Conservation (phyloP, 1,140 invertebrate genomes). For the Drosophila kohkoa region DNA sequence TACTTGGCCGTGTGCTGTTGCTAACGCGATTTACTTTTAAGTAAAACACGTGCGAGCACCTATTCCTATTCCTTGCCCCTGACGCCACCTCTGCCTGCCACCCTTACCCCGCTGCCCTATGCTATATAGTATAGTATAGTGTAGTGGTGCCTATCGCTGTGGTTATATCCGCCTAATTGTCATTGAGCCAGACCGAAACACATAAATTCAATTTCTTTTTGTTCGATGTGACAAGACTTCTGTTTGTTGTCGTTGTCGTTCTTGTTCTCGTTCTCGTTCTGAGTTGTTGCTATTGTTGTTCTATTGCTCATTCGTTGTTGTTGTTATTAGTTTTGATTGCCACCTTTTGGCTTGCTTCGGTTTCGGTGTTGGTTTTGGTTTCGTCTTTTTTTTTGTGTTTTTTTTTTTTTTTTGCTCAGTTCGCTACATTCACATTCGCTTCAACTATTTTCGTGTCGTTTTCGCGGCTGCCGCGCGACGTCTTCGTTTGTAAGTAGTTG, state of each 20-base stretch:
- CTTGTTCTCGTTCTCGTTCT: not conserved
- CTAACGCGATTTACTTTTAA: slow-evolving; percentile 73
- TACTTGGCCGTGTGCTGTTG: slow-evolving; percentile 44
- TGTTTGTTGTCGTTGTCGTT: slow-evolving; percentile 18
- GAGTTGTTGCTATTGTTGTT: slow-evolving; percentile 10
- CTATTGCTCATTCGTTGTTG: slow-evolving; percentile 32
- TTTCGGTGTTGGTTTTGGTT: slow-evolving; percentile 48
- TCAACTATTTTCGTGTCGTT: slow-evolving; percentile 35
- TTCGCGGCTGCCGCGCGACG: slow-evolving; percentile 36
- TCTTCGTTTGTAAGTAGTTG: slow-evolving; percentile 28
- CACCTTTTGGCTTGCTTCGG: slow-evolving; percentile 51
- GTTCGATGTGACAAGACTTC: slow-evolving; percentile 64
- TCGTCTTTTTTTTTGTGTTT: slow-evolving; percentile 37
- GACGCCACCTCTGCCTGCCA: not conserved
- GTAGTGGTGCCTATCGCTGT: slow-evolving; percentile 22
- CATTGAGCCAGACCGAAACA: slow-evolving; percentile 65
- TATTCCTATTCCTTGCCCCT: slow-evolving; percentile 10
- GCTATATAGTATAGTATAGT: not conserved
- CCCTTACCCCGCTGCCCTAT: not conserved
- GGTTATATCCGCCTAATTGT: slow-evolving; percentile 66
- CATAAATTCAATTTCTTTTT: slow-evolving; percentile 74
- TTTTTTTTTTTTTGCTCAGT: slow-evolving; percentile 7
- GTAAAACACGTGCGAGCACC: slow-evolving; percentile 55
- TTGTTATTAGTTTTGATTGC: slow-evolving; percentile 69
- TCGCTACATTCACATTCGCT: slow-evolving; percentile 16